A percentile compares a stretch with the other conserved stretches of the same genome.
Evolutionary conservation across 2,113 vertebrate genomes (phyloP).

Genomic region (Nettapus auritus): DNA sequence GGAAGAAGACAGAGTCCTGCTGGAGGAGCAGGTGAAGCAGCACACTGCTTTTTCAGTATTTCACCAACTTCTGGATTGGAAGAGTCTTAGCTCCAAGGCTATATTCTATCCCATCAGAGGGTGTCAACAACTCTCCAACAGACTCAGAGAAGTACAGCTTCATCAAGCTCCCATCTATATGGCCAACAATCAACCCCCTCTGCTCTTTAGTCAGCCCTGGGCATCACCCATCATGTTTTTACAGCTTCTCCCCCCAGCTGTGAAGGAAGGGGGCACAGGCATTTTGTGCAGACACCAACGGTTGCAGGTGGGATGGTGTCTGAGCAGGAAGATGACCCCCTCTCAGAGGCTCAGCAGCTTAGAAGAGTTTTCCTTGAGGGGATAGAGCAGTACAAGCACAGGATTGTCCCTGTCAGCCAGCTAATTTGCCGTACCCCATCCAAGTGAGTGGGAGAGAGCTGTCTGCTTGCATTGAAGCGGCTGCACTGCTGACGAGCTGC

Average conservation of each 20-base stretch:
- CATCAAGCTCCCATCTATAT: not conserved
- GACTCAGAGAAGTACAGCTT: not conserved
- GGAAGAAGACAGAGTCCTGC: not conserved
- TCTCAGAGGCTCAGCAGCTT: not conserved
- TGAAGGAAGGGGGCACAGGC: not conserved
- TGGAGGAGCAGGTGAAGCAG: not conserved
- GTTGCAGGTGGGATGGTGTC: not conserved
- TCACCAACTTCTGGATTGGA: not conserved
- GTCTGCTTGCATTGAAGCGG: not conserved
- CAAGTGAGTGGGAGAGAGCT: not conserved
- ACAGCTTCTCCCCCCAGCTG: not conserved
- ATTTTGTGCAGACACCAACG: not conserved
- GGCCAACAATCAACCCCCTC: not conserved
- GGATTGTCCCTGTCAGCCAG: not conserved
- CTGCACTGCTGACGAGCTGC: not conserved
- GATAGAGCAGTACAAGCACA: not conserved
- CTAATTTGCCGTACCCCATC: not conserved
- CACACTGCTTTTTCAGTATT: not conserved
- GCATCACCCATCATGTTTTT: not conserved
- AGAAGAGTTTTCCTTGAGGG: not conserved
- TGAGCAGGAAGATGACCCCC: not conserved
- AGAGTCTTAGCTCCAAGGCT: not conserved
- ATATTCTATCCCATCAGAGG: not conserved
- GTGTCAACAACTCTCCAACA: not conserved
- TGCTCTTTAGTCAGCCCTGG: not conserved